Conservation (phyloP, 2,888 invertebrate genomes). For the Noctua comes region DNA sequence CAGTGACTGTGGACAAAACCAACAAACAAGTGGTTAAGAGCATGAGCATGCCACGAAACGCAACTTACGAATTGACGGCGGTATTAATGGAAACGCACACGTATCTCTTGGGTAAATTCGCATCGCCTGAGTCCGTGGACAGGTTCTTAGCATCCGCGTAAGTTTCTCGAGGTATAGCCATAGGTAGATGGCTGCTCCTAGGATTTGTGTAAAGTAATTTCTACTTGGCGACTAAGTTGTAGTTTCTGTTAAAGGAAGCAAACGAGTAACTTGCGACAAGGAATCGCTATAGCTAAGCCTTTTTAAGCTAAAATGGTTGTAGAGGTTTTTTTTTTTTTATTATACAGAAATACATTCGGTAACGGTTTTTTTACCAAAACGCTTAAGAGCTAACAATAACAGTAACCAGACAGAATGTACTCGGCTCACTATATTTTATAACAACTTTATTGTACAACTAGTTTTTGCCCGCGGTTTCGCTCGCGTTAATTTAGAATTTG, state of each 20-base stretch:
- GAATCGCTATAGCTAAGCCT: not conserved
- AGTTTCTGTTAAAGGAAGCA: not conserved
- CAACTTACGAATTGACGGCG: not conserved
- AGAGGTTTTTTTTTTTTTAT: too few species aligned
- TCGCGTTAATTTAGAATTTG: too few species aligned
- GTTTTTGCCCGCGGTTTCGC: too few species aligned
- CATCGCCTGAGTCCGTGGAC: too few species aligned
- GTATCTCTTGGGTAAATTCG: not conserved
- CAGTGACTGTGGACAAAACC: too few species aligned
- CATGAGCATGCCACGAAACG: not conserved
- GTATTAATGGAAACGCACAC: not conserved
- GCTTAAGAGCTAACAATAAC: too few species aligned
- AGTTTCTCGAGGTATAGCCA: not conserved
- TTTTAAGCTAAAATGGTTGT: not conserved
- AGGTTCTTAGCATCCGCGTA: not conserved
- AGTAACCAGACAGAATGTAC: too few species aligned
- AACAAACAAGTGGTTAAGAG: too few species aligned
- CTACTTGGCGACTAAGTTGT: constrained; percentile 1
- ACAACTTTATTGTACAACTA: too few species aligned
- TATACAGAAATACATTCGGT: too few species aligned
- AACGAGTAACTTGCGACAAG: constrained; percentile 4
- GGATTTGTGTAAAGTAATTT: constrained; percentile 25
- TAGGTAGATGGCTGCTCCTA: not conserved
- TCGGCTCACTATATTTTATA: too few species aligned
- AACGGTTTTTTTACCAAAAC: too few species aligned